Evolutionary conservation across 1,140 invertebrate genomes (phyloP).

Genomic region (Hyphantria cunea): DNA sequence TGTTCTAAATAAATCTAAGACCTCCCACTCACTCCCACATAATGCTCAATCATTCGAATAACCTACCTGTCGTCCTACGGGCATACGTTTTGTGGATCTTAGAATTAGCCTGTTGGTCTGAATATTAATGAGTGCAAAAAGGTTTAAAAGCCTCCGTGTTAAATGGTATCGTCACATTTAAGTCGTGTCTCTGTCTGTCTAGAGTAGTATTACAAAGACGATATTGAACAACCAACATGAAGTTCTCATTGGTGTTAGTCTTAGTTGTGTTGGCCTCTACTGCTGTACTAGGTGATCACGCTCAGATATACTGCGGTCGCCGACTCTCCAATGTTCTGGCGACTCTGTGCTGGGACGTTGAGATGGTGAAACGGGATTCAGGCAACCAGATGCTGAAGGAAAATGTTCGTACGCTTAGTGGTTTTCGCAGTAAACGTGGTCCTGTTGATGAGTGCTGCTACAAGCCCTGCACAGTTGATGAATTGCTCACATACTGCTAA

Average conservation of each 20-base stretch:
- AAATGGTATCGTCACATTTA: background rate
- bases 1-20: too few species aligned
- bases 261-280: background rate
- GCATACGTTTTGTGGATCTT: background rate
- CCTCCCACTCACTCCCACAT: too few species aligned
- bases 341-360: conserved; percentile 3
- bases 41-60: too few species aligned
- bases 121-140: background rate
- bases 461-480: conserved; percentile 4
- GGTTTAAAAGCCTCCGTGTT: background rate
- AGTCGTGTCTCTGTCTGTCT: background rate
- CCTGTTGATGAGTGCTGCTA: conserved; percentile 19
- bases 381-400: conserved; percentile 1
- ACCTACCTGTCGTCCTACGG: background rate
- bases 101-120: background rate
- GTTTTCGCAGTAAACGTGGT: conserved; percentile 8
- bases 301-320: conserved; percentile 11
- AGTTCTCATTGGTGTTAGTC: background rate
- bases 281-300: background rate
- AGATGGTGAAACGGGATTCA: conserved; percentile 4
- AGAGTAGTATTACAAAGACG: background rate
- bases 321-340: conserved; percentile 8
- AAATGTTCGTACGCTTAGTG: background rate
- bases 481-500: conserved; percentile 16
- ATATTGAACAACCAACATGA: background rate